Evolutionary conservation across 2,113 vertebrate genomes (phyloP), one percentile per base, ranked within the genome.

Genomic region (Reinhardtius hippoglossoides): DNA sequence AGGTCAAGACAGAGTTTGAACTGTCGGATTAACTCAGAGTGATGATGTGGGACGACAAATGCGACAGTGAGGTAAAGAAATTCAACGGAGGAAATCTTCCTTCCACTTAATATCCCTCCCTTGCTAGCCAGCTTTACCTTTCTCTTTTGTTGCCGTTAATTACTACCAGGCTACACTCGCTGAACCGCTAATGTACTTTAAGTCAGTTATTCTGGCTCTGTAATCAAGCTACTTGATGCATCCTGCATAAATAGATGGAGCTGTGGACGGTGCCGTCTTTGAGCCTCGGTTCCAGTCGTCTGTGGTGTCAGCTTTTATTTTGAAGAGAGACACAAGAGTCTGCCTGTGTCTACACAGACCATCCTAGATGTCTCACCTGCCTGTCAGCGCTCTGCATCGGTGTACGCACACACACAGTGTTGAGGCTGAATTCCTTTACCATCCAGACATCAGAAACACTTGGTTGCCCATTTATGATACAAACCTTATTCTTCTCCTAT

Each of bases 321-420:
- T 81, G 56, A 79, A 82, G 59, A 52, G 57, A 75, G 42, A 84
- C 80, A 67, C 72, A 80, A 87, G 82, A 79, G 67, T 31, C 71
- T 67, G 74, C 68, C 84, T 80, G 77, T 83, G 75, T 91, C 83
- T 50, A 13, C 80, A 31, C 72, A 81, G 84, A 78, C 76, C 26
- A 66, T 64, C 76, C 78, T 64, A 57, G 82, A 91, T 81, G 82
- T 91, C 88, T 92, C 92, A 92, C 89, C 90, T 93, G 87, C 54
- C 48, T 75, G 92, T 89, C 78, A 86, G 24, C 27, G 24, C 72
- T 65, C 59, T 10, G 56, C 24, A 37, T 18, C 5, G 37, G 55
- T 20, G 42, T 75, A 52, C 26, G 50, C 70, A 24, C 64, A 52
- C 37, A 18, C 60, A 65, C 27, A 44, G 20, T 65, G 65, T 59